Evolutionary conservation across 2,113 vertebrate genomes (phyloP), one percentile per base, ranked within the genome.

Genomic region (Solea senegalensis): DNA sequence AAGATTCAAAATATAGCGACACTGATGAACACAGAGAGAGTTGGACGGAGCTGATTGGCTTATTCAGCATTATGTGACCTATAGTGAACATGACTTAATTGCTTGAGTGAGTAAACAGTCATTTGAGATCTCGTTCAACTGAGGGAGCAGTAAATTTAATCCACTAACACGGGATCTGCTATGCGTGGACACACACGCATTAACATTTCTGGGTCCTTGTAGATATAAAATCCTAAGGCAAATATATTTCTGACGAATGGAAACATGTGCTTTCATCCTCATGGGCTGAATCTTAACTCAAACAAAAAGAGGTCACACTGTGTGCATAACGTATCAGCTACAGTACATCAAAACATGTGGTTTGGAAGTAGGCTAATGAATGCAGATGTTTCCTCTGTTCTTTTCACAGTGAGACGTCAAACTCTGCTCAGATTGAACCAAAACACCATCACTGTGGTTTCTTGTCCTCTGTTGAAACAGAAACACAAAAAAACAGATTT

Each of bases 291-390:
- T 63, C 26, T 72, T 72, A 64, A 59, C 45, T 39, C 65, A 75
- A 65, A 74, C 70, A 80, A 73, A 88, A 88, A 26, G 57, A 84
- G 78, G 81, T 75, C 83, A 80, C 67, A 5, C 68, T 76, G 59
- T 49, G 10, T 60, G 75, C 72, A 84, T 6, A 74, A 64, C 68
- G 72, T 65, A 60, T 56, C 61, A 66, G 74, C 68, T 74, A 28
- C 60, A 28, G 44, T 13, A 74, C 60, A 83, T 81, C 69, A 79
- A 79, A 85, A 85, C 69, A 72, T 69, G 43, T 66, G 54, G 73
- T 74, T 71, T 81, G 49, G 57, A 89, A 87, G 64, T 78, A 73
- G 74, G 86, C 61, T 82, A 84, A 84, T 80, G 81, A 78, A 86
- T 82, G 75, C 78, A 76, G 11, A 59, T 1, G 59, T 52, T 72